These are phyloP conservation scores for Antheraea mylitta DNA, from an alignment of 1,140 invertebrate species.

Conservation along the genomic window DNA sequence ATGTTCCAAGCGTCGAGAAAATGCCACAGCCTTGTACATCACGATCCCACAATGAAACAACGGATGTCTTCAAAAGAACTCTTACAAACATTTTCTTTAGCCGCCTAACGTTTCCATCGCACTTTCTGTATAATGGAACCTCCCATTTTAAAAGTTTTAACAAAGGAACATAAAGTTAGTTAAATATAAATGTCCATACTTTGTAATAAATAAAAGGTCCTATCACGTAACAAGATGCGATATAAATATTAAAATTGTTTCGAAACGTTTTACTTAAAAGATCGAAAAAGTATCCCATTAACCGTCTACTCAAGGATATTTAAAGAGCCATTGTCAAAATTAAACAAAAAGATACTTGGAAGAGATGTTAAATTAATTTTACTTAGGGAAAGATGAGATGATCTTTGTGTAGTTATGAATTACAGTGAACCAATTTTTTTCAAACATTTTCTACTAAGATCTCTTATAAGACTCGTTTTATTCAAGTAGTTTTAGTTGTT, in stretches of 20 bases:
- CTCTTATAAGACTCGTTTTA: too few relatives aligned
- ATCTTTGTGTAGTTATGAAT: background rate
- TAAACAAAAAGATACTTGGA: background rate
- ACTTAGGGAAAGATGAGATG: background rate
- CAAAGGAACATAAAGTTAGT: background rate
- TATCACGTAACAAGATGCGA: background rate
- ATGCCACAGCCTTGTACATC: background rate
- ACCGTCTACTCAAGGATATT: background rate
- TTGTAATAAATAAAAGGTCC: background rate
- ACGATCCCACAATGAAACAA: conserved; percentile 1
- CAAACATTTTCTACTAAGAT: too few relatives aligned
- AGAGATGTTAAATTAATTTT: background rate
- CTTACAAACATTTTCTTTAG: background rate
- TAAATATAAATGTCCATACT: background rate
- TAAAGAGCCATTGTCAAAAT: background rate
- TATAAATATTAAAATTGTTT: conserved; percentile 2
- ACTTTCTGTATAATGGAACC: background rate
- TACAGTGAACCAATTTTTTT: background rate
- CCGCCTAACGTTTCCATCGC: background rate
- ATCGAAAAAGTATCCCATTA: background rate
- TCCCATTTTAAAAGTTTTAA: background rate
- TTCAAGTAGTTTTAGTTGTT: too few relatives aligned
- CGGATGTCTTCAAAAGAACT: conserved; percentile 3
- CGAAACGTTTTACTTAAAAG: background rate
- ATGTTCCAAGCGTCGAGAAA: background rate